Percentiles rank a stretch among this genome's conserved stretches.
These are phyloP conservation scores for Dicaeum eximium DNA, from an alignment of 2,113 vertebrate species.

Conservation along the genomic window DNA sequence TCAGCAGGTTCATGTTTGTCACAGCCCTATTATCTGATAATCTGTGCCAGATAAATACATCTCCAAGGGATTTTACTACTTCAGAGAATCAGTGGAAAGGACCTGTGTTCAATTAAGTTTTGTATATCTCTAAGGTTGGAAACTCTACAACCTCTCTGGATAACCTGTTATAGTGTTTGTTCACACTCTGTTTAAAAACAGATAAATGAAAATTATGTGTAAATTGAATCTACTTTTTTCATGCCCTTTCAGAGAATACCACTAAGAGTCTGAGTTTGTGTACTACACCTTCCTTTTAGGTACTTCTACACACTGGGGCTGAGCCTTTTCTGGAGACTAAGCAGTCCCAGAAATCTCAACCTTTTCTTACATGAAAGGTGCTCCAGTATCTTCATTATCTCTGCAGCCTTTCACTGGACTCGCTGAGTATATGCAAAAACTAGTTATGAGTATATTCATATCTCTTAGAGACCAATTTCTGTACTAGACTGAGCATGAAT, in stretches of 20 bases:
- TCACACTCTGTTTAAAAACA: background rate
- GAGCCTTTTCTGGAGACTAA: background rate
- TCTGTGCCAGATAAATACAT: background rate
- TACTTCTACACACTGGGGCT: fast-evolving
- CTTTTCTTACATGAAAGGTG: background rate
- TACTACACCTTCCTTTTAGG: background rate
- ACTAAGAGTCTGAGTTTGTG: background rate
- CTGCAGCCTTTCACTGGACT: background rate
- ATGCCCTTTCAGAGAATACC: background rate
- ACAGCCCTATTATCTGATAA: background rate
- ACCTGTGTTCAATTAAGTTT: background rate
- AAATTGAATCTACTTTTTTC: background rate
- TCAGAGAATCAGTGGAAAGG: background rate
- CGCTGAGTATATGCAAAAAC: background rate
- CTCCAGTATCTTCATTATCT: background rate
- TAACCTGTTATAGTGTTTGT: background rate
- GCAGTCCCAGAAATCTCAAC: background rate
- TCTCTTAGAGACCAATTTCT: background rate
- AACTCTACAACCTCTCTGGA: background rate
- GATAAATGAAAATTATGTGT: background rate
- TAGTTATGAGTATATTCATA: background rate
- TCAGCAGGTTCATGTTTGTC: background rate
- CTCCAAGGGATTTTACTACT: background rate
- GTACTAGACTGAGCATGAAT: background rate
- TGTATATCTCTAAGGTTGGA: background rate